phyloP scores from a whole-genome alignment of 2,797 vertebrate species.

The Ispidina lecontei region DNA sequence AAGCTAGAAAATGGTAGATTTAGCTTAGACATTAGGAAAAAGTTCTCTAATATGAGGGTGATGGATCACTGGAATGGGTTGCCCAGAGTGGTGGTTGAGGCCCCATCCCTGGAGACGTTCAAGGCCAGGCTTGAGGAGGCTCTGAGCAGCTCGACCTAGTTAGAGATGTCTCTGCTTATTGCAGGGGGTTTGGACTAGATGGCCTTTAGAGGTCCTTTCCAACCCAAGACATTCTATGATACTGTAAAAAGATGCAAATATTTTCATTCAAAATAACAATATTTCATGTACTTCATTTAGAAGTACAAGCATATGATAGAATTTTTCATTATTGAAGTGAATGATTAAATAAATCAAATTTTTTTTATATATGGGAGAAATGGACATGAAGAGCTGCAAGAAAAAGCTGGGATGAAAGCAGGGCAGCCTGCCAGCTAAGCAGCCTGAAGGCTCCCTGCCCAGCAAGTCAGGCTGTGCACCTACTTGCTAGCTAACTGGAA shows the following conservation, averaged over 20 bases:
- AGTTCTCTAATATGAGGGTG: no score
- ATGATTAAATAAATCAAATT: not conserved
- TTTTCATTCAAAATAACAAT: not conserved
- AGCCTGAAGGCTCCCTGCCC: not conserved
- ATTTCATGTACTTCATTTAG: not conserved
- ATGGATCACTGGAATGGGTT: no score
- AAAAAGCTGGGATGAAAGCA: not conserved
- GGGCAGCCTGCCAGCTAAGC: not conserved
- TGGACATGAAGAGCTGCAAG: not conserved
- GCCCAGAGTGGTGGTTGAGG: no score
- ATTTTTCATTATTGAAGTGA: not conserved
- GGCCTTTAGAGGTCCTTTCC: no score
- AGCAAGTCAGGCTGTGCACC: not conserved
- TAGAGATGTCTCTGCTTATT: no score
- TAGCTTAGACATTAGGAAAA: no score
- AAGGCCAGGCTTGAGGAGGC: no score
- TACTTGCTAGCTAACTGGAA: not conserved
- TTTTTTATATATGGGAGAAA: not conserved
- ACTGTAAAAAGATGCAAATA: not conserved
- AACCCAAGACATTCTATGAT: no score
- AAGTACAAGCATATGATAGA: not conserved
- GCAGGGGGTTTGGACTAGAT: no score
- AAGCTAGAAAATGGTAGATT: no score
- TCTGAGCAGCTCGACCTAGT: no score
- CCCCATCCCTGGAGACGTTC: no score